These are phyloP conservation scores for Heliconius cydno DNA, from an alignment of 2,888 invertebrate genomes.

Conservation along the genomic window DNA sequence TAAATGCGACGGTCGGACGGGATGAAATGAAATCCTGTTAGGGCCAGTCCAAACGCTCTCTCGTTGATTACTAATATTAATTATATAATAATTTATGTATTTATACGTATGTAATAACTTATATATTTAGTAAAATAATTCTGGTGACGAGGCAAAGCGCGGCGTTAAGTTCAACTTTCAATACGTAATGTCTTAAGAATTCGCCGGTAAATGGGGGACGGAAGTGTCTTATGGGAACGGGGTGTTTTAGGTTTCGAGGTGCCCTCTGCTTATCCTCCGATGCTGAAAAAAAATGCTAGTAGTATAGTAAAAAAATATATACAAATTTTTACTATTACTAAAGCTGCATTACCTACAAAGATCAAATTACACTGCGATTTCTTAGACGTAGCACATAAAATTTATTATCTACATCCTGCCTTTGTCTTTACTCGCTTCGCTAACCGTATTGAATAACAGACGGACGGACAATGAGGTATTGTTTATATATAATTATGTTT, in stretches of 20 bases:
- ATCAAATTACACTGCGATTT: constrained; percentile 8
- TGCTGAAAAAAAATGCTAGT: background rate
- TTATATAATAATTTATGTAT: background rate
- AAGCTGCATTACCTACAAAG: constrained; percentile 8
- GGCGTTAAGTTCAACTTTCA: background rate
- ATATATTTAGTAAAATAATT: background rate
- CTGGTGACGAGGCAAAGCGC: background rate
- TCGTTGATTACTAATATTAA: too few relatives aligned
- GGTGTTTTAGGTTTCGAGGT: background rate
- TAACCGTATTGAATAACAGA: constrained; percentile 42
- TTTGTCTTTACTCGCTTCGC: constrained; percentile 50
- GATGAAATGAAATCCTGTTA: too few relatives aligned
- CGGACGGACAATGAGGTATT: constrained; percentile 37
- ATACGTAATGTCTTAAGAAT: too few relatives aligned
- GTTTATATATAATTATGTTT: constrained; percentile 39
- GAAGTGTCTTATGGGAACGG: too few relatives aligned
- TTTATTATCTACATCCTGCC: constrained; percentile 52
- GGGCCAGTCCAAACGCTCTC: too few relatives aligned
- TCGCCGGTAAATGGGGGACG: background rate
- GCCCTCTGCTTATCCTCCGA: background rate
- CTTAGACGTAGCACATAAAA: constrained; percentile 49
- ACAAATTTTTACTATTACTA: background rate
- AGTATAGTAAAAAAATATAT: background rate
- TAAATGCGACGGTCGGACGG: too few relatives aligned
- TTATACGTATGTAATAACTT: background rate